Evolutionary conservation across 2,888 invertebrate genomes (phyloP).

Genomic region (Pyrrhosoma nymphula): DNA sequence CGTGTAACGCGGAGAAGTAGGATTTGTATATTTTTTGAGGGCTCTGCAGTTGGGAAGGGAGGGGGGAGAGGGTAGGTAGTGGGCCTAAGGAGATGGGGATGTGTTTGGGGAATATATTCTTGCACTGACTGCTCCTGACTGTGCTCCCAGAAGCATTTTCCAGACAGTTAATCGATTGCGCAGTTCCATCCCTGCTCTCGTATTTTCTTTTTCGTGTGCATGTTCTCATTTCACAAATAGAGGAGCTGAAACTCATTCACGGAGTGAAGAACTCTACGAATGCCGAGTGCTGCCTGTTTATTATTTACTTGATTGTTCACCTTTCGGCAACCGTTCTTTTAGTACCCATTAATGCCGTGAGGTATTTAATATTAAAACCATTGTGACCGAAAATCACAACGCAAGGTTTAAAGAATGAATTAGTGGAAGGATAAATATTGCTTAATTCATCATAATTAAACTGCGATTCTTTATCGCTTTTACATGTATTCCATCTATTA

Average conservation of each 20-base stretch:
- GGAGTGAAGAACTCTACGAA: neutral
- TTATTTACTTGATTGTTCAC: neutral
- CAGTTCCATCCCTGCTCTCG: neutral
- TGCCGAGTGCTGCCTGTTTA: neutral
- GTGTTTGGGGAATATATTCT: neutral
- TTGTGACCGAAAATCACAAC: no score
- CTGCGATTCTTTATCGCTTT: no score
- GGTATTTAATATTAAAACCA: no score
- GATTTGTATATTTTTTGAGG: neutral
- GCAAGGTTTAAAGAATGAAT: no score
- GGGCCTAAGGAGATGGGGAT: neutral
- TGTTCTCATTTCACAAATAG: neutral
- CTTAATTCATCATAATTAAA: no score
- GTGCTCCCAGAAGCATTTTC: conserved; percentile 20
- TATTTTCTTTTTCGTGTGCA: neutral
- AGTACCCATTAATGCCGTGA: neutral
- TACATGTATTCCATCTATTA: no score
- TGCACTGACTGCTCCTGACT: neutral
- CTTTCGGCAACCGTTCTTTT: neutral
- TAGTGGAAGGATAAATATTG: no score
- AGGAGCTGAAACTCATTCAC: neutral
- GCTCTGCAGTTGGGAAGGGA: neutral
- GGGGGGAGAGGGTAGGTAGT: neutral
- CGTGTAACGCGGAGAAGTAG: neutral
- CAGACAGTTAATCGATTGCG: conserved; percentile 53